Evolutionary conservation across 2,113 vertebrate genomes (phyloP).

Genomic region (Poeciliopsis retropinna): DNA sequence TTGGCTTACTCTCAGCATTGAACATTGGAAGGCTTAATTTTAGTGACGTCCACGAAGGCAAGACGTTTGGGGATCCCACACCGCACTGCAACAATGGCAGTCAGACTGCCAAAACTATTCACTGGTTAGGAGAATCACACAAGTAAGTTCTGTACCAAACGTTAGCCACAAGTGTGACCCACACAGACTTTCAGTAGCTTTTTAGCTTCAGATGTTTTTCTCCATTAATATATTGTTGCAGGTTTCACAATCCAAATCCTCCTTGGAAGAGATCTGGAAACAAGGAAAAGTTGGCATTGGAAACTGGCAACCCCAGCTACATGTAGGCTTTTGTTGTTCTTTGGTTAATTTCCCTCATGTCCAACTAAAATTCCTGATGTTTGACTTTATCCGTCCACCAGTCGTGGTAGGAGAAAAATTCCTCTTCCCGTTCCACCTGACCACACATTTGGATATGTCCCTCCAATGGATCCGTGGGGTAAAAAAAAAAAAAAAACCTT

Average conservation of each 20-base stretch:
- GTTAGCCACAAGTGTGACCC: neutral
- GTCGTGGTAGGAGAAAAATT: conserved; percentile 58
- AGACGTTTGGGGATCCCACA: conserved; percentile 81
- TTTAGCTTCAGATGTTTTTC: neutral
- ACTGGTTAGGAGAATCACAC: conserved; percentile 78
- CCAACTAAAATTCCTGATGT: neutral
- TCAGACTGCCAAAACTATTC: conserved; percentile 72
- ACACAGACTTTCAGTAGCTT: neutral
- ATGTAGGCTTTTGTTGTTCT: conserved; percentile 68
- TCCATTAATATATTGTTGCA: conserved; percentile 38
- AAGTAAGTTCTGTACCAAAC: conserved; percentile 64
- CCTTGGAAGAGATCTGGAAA: conserved; percentile 57
- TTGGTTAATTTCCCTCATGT: neutral
- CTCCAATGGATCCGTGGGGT: conserved; percentile 59
- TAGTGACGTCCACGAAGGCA: conserved; percentile 70
- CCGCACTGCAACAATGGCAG: conserved; percentile 85
- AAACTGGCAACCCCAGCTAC: conserved; percentile 76
- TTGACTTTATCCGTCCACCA: neutral
- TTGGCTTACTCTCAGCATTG: conserved; percentile 77
- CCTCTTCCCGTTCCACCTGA: conserved; percentile 44
- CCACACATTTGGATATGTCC: conserved; percentile 64
- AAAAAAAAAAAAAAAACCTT: neutral
- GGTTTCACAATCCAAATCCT: conserved; percentile 66
- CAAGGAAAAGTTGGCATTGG: conserved; percentile 78
- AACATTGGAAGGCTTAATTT: conserved; percentile 82